A percentile compares a stretch with the other conserved stretches of the same genome.
phyloP scores from a whole-genome alignment of 2,888 invertebrate species.

The Augochlorella aurata region DNA sequence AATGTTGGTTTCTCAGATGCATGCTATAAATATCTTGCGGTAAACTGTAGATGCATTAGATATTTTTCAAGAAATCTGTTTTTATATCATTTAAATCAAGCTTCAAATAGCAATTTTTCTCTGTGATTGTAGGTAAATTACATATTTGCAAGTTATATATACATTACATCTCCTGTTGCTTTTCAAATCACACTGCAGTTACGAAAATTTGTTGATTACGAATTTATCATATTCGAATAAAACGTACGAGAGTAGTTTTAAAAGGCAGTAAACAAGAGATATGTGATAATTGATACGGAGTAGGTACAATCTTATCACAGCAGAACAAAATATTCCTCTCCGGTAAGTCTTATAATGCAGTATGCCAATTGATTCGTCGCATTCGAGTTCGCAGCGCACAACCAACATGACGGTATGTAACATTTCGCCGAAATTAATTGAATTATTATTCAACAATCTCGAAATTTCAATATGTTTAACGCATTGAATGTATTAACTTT shows the following conservation, averaged over 20 bases:
- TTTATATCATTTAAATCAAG: neutral
- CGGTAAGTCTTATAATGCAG: neutral
- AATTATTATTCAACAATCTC: neutral
- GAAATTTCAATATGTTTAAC: constrained; percentile 28
- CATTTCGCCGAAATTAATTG: neutral
- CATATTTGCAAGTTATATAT: neutral
- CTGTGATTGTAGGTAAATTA: neutral
- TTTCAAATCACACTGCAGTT: neutral
- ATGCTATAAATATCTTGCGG: neutral
- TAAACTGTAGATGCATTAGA: neutral
- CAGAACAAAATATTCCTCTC: constrained; percentile 33
- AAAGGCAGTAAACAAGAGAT: constrained; percentile 8
- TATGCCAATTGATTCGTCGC: constrained; percentile 2
- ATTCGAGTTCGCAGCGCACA: neutral
- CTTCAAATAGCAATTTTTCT: neutral
- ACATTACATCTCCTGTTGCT: neutral
- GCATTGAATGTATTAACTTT: neutral
- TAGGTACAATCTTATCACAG: constrained; percentile 41
- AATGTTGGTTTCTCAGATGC: too few relatives aligned
- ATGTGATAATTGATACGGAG: constrained; percentile 26
- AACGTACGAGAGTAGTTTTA: neutral
- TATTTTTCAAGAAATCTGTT: neutral
- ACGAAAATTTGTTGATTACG: neutral
- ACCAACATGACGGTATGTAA: constrained; percentile 47
- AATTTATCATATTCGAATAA: neutral